Evolutionary conservation across 2,797 vertebrate species (phyloP), one percentile per base, ranked within the genome.

Genomic region (Bovichtus diacanthus): DNA sequence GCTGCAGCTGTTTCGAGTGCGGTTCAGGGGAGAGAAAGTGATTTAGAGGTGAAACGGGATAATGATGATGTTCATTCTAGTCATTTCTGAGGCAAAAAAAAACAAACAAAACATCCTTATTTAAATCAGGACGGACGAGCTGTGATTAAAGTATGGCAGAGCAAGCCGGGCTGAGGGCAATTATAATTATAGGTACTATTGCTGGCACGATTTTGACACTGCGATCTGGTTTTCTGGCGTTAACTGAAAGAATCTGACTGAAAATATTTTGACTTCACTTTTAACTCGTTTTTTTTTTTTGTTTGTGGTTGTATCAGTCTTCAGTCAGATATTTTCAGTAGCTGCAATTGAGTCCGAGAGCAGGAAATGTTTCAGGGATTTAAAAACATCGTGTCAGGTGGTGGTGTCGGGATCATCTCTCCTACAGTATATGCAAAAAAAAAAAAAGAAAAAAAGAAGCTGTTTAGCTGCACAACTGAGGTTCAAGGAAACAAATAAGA

Each of bases 31-130:
- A 78, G 83, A 87, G 87, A 86, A 84, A 87, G 82, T 92, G 87
- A 90, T 90, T 91, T 87, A 88, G 80, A 86, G 83, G 80, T 87
- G 75, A 76, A 84, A 84, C 51, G 84, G 69, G 88, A 90, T 90
- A 88, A 92, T 89, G 82, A 92, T 78, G 81, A 88, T 84, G 84
- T 89, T 90, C 77, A 41, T 82, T 84, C 74, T 77, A 67, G 85
- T 86, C 77, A 88, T 89, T 91, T 85, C 81, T 84, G 72, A 81
- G 58, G 51, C 68, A 76, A 87, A 85, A 88, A 88, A 78, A 87
- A 85, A 51, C 68, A 76, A 87, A 85, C 88, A 88, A 78, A 87
- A 85, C 81, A 86, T 84, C 72, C 84, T 87, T 70, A 88, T 87
- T 89, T 87, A 90, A 88, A 87, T 81, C 74, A 78, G 77, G 60